These are phyloP conservation scores for Lepeophtheirus salmonis DNA, from an alignment of 1,140 invertebrate species.

Conservation along the genomic window DNA sequence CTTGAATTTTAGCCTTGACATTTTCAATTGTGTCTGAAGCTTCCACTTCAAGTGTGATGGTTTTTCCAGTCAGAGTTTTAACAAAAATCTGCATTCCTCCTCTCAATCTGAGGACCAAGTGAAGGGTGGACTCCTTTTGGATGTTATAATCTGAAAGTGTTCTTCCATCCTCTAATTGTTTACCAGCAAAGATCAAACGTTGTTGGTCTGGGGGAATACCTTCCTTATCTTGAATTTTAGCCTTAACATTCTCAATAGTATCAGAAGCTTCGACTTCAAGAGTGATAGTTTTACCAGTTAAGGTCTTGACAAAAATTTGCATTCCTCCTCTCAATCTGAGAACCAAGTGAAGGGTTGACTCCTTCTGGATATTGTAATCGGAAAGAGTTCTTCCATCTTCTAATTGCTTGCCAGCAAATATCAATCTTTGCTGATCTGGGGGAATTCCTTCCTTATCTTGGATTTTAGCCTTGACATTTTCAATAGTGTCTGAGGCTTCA, in stretches of 20 bases:
- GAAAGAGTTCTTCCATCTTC: constrained; percentile 40
- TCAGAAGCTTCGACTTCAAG: constrained; percentile 54
- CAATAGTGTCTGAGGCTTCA: constrained; percentile 47
- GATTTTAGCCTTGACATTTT: constrained; percentile 41
- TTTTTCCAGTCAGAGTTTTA: constrained; percentile 60
- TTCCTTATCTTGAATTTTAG: constrained; percentile 41
- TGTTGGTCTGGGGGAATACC: constrained; percentile 53
- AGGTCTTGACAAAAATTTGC: constrained; percentile 63
- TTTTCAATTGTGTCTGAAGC: constrained; percentile 47
- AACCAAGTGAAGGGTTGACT: constrained; percentile 36
- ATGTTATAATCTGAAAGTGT: constrained; percentile 42
- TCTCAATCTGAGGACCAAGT: constrained; percentile 42
- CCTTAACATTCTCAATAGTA: constrained; percentile 45
- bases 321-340: constrained; percentile 41
- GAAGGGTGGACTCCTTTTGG: constrained; percentile 30
- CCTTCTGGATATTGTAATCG: constrained; percentile 37
- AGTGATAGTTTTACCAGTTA: constrained; percentile 63
- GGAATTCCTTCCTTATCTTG: constrained; percentile 50
- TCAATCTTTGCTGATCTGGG: constrained; percentile 40
- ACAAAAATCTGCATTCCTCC: constrained; percentile 49
- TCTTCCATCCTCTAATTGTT: constrained; percentile 37
- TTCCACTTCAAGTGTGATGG: constrained; percentile 59
- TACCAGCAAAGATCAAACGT: constrained; percentile 29
- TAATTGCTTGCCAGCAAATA: constrained; percentile 30
- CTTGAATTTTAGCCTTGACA: constrained; percentile 39